These are phyloP conservation scores for Battus philenor DNA, from an alignment of 1,140 invertebrate species.

Conservation along the genomic window DNA sequence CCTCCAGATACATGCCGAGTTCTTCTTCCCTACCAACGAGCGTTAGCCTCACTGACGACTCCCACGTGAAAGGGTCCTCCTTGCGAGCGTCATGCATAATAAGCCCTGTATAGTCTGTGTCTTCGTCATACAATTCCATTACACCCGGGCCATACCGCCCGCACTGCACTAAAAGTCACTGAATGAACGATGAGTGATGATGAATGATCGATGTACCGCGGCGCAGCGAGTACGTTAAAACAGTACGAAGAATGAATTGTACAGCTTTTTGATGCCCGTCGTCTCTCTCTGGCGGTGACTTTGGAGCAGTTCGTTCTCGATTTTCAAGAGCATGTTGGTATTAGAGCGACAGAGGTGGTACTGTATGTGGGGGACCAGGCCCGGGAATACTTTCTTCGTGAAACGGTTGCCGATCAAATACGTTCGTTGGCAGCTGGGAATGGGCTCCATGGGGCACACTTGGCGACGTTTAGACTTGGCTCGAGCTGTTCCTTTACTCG, in stretches of 20 bases:
- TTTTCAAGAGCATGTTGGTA: slow-evolving; percentile 79
- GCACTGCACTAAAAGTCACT: slow-evolving; percentile 52
- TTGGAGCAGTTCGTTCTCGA: slow-evolving; percentile 83
- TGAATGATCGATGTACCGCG: slow-evolving; percentile 19
- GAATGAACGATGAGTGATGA: slow-evolving; percentile 51
- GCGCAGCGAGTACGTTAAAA: slow-evolving; percentile 78
- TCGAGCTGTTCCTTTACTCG: slow-evolving; percentile 21
- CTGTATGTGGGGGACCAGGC: slow-evolving; percentile 46
- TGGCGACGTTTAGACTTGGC: slow-evolving; percentile 20
- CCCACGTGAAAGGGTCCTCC: slow-evolving; percentile 53
- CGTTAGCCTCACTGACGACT: slow-evolving; percentile 52
- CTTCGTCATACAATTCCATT: slow-evolving; percentile 51
- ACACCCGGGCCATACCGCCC: slow-evolving; percentile 47
- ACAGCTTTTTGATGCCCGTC: slow-evolving; percentile 88
- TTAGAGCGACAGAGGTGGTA: slow-evolving; percentile 54
- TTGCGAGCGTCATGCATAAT: slow-evolving; percentile 60
- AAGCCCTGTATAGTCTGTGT: slow-evolving; percentile 40
- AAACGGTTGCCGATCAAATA: slow-evolving; percentile 56
- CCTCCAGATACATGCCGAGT: slow-evolving; percentile 58
- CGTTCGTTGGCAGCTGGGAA: slow-evolving; percentile 37
- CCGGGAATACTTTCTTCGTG: slow-evolving; percentile 47
- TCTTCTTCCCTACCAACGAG: slow-evolving; percentile 53
- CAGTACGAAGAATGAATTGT: slow-evolving; percentile 90
- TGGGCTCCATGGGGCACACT: slow-evolving; percentile 53
- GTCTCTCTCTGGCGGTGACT: slow-evolving; percentile 87